phyloP scores from a whole-genome alignment of 2,888 invertebrate species.

The Lymantria monacha region DNA sequence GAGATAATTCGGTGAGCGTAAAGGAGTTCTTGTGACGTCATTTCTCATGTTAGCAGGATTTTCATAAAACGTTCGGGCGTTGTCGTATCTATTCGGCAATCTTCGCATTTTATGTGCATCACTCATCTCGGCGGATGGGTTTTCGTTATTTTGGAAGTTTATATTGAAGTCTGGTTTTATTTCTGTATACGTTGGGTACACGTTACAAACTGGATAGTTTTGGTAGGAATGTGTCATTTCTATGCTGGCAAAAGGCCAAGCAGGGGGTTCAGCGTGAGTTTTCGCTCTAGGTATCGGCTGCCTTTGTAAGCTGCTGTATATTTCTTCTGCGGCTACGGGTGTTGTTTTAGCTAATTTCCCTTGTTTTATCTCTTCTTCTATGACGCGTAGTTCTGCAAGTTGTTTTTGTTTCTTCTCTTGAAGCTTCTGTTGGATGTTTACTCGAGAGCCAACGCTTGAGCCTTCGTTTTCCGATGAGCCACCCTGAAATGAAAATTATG shows the following conservation, averaged over 20 bases:
- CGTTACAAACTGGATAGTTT: slow-evolving; percentile 70
- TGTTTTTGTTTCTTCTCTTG: slow-evolving; percentile 95
- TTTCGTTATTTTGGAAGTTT: slow-evolving; percentile 47
- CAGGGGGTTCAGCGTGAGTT: slow-evolving; percentile 83
- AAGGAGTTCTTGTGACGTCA: slow-evolving; percentile 49
- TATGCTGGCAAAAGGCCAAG: slow-evolving; percentile 75
- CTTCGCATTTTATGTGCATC: slow-evolving; percentile 50
- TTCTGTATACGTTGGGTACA: slow-evolving; percentile 72
- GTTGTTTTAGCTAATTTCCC: slow-evolving; percentile 86
- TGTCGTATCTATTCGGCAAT: slow-evolving; percentile 51
- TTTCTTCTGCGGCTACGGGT: slow-evolving; percentile 79
- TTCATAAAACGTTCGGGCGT: slow-evolving; percentile 64
- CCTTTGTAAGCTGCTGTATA: slow-evolving; percentile 74
- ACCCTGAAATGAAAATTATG: slow-evolving; percentile 54
- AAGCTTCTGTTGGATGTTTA: slow-evolving; percentile 92
- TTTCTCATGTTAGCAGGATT: slow-evolving; percentile 56
- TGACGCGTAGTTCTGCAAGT: slow-evolving; percentile 88
- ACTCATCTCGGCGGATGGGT: slow-evolving; percentile 32
- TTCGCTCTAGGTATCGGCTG: slow-evolving; percentile 88
- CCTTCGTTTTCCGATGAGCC: slow-evolving; percentile 89
- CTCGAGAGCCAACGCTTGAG: slow-evolving; percentile 87
- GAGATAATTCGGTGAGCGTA: slow-evolving; percentile 61
- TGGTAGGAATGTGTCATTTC: slow-evolving; percentile 74
- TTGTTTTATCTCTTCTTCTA: slow-evolving; percentile 93
- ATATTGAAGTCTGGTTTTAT: slow-evolving; percentile 64